Evolutionary conservation across 2,113 vertebrate species (phyloP).

Genomic region (Sarotherodon lohbergeri): DNA sequence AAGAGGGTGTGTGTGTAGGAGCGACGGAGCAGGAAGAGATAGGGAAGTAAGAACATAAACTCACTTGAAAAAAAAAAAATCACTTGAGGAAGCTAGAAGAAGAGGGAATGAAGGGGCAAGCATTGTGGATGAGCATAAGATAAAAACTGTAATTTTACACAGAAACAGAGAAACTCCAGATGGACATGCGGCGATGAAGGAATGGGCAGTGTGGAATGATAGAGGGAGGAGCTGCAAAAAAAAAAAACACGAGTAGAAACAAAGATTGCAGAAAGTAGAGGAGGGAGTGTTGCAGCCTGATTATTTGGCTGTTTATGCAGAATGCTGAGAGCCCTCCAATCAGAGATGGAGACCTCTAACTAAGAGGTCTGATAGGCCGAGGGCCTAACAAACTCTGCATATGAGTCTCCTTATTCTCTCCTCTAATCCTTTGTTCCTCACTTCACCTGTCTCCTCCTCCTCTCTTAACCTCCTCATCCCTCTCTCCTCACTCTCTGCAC

Average conservation of each 20-base stretch:
- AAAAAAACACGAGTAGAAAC: not conserved
- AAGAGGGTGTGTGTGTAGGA: not conserved
- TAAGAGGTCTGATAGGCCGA: slow-evolving; percentile 51
- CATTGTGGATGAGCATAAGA: slow-evolving; percentile 21
- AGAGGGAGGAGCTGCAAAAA: slow-evolving; percentile 8
- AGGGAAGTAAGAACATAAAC: slow-evolving; percentile 16
- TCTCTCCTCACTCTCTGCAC: slow-evolving; percentile 24
- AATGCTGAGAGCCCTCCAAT: slow-evolving; percentile 66
- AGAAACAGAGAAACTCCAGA: slow-evolving; percentile 28
- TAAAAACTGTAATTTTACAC: slow-evolving; percentile 58
- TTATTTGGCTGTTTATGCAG: slow-evolving; percentile 69
- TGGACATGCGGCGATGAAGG: slow-evolving; percentile 19
- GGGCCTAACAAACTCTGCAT: slow-evolving; percentile 46
- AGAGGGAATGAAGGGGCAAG: not conserved
- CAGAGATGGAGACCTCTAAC: slow-evolving; percentile 56
- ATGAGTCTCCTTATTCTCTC: slow-evolving; percentile 34
- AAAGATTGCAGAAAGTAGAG: slow-evolving; percentile 13
- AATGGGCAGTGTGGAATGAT: not conserved
- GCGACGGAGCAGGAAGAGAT: not conserved
- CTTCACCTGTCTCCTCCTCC: slow-evolving; percentile 36
- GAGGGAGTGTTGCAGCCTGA: slow-evolving; percentile 41
- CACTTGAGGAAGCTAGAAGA: slow-evolving; percentile 33
- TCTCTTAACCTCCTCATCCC: slow-evolving; percentile 28
- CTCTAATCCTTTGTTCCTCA: slow-evolving; percentile 20
- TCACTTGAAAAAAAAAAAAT: slow-evolving; percentile 33